Conservation (phyloP, 2,888 invertebrate species). For the Diplazon laetatorius region DNA sequence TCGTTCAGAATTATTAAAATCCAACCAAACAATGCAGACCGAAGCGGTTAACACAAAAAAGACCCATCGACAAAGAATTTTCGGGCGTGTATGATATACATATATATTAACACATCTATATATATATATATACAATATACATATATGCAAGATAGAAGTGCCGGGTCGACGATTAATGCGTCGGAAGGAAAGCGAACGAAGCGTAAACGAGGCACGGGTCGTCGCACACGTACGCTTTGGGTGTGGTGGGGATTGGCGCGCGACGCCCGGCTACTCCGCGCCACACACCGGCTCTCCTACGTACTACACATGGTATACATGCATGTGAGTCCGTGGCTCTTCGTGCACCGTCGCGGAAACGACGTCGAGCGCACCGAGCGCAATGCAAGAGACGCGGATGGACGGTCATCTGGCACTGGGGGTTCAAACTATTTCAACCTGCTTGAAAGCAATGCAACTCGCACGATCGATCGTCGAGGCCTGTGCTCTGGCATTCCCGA, state of each 20-base stretch:
- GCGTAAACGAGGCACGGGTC: slow-evolving; percentile 65
- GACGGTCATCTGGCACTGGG: slow-evolving; percentile 13
- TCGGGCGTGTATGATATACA: too few species aligned
- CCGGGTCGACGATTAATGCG: slow-evolving; percentile 56
- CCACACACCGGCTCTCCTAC: too few species aligned
- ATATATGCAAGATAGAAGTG: slow-evolving; percentile 17
- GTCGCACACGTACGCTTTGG: slow-evolving; percentile 61
- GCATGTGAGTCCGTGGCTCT: too few species aligned
- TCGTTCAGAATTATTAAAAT: too few species aligned
- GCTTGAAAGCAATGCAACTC: too few species aligned
- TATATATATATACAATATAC: too few species aligned
- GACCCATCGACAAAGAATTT: slow-evolving; percentile 12
- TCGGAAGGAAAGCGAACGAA: slow-evolving; percentile 41
- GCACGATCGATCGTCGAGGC: too few species aligned
- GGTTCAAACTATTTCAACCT: slow-evolving; percentile 37
- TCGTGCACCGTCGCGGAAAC: too few species aligned
- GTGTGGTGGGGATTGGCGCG: slow-evolving; percentile 72
- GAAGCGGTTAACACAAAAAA: background rate
- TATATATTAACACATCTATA: too few species aligned
- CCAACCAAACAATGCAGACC: background rate
- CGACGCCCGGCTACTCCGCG: slow-evolving; percentile 58
- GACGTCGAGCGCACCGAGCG: too few species aligned
- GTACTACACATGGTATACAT: too few species aligned
- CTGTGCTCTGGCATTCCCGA: too few species aligned
- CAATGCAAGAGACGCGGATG: slow-evolving; percentile 13